These are phyloP conservation scores for Oceanites oceanicus DNA, from an alignment of 2,113 vertebrate species.

Conservation along the genomic window DNA sequence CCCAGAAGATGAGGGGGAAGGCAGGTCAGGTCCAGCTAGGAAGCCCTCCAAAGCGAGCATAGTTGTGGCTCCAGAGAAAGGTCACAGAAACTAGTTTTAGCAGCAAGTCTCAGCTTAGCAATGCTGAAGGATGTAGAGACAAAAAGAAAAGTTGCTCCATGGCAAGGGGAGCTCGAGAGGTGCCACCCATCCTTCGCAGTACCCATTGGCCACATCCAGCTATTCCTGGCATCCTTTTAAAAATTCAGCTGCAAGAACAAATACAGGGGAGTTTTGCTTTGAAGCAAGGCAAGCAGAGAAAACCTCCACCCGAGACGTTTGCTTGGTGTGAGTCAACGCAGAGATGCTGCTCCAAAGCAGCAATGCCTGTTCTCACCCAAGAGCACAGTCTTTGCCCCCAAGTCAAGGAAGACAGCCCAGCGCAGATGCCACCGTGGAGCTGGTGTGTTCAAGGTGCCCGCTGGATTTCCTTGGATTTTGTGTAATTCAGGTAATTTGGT, in stretches of 20 bases:
- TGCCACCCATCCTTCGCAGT: neutral
- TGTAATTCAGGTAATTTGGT: too few relatives aligned
- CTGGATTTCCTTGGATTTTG: too few relatives aligned
- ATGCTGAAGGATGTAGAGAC: neutral
- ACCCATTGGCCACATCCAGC: fast-evolving
- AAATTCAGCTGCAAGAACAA: neutral
- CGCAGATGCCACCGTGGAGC: fast-evolving
- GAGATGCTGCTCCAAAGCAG: neutral
- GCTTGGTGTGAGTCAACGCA: too few relatives aligned
- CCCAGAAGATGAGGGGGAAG: neutral
- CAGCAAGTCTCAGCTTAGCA: neutral
- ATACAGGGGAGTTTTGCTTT: neutral
- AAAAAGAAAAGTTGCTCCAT: neutral
- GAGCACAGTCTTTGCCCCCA: neutral
- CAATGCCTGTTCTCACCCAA: fast-evolving
- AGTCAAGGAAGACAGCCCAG: neutral
- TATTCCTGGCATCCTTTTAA: neutral
- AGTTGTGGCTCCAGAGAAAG: neutral
- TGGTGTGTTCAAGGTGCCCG: neutral
- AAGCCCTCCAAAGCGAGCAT: fast-evolving
- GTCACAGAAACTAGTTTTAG: neutral
- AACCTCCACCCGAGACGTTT: neutral
- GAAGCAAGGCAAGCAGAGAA: neutral
- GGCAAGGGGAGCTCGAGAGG: neutral
- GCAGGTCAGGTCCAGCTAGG: too few relatives aligned